Evolutionary conservation across 2,797 vertebrate species (phyloP).

Genomic region (Aotus griseimembra): DNA sequence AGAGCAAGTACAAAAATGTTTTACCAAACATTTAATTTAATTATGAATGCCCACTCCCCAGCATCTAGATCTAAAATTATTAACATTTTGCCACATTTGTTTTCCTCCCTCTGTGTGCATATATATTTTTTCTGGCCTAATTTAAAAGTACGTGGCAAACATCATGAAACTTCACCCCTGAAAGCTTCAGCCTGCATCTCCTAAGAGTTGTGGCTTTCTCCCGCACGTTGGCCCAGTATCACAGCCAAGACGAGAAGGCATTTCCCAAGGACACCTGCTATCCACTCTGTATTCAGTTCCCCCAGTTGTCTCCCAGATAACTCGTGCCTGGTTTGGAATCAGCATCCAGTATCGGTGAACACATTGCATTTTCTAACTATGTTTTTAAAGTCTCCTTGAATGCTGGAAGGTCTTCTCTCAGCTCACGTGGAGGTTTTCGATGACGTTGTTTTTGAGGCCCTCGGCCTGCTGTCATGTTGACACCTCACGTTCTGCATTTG

Average conservation of each 20-base stretch:
- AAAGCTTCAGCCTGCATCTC: background rate
- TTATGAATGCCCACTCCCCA: background rate
- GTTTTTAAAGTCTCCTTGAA: background rate
- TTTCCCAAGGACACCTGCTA: background rate
- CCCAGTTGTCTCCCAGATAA: background rate
- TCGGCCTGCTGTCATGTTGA: background rate
- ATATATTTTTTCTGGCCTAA: background rate
- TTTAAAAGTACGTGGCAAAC: slow-evolving; percentile 23
- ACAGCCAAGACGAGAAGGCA: background rate
- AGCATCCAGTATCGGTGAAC: background rate
- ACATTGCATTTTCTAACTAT: background rate
- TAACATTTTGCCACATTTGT: background rate
- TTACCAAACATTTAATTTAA: background rate
- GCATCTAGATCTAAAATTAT: background rate
- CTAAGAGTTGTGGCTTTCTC: background rate
- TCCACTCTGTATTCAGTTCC: background rate
- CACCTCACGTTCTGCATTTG: background rate
- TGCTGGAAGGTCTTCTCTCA: background rate
- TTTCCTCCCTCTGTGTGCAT: background rate
- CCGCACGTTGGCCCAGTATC: background rate
- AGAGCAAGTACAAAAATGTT: background rate
- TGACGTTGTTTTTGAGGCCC: background rate
- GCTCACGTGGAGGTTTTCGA: background rate
- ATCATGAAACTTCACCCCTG: background rate
- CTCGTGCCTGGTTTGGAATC: background rate